phyloP scores from a whole-genome alignment of 2,113 vertebrate species.

The Heloderma charlesbogerti region DNA sequence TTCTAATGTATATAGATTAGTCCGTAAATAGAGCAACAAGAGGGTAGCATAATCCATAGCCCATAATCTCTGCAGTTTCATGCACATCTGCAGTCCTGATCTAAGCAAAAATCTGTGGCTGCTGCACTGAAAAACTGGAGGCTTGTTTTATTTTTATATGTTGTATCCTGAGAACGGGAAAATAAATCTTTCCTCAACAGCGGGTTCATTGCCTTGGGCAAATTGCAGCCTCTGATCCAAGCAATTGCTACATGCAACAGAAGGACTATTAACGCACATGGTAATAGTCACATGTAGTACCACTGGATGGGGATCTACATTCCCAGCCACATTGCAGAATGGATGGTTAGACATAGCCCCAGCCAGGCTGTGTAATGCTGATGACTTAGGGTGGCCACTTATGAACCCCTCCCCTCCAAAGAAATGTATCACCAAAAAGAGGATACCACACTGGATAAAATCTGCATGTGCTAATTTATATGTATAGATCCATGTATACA shows the following conservation, averaged over 20 bases:
- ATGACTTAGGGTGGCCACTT: not conserved
- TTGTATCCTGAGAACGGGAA: not conserved
- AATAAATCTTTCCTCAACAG: not conserved
- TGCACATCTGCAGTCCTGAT: not conserved
- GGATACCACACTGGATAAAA: too few species aligned
- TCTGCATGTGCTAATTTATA: too few species aligned
- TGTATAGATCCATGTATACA: too few species aligned
- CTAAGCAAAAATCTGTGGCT: not conserved
- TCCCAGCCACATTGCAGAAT: not conserved
- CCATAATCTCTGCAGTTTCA: slow-evolving; percentile 19
- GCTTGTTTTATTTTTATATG: not conserved
- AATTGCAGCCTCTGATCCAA: not conserved
- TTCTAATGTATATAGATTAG: slow-evolving; percentile 17
- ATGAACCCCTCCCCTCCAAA: too few species aligned
- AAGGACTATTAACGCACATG: not conserved
- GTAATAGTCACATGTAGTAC: not conserved
- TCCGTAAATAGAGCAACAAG: not conserved
- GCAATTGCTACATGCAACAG: not conserved
- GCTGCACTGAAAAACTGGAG: not conserved
- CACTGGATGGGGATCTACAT: not conserved
- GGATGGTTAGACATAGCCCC: too few species aligned
- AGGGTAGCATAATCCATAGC: slow-evolving; percentile 7
- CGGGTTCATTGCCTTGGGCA: too few species aligned
- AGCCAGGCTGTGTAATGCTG: not conserved
- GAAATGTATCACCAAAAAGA: too few species aligned